phyloP scores from a whole-genome alignment of 2,888 invertebrate species.

The Trimorus sp. region DNA sequence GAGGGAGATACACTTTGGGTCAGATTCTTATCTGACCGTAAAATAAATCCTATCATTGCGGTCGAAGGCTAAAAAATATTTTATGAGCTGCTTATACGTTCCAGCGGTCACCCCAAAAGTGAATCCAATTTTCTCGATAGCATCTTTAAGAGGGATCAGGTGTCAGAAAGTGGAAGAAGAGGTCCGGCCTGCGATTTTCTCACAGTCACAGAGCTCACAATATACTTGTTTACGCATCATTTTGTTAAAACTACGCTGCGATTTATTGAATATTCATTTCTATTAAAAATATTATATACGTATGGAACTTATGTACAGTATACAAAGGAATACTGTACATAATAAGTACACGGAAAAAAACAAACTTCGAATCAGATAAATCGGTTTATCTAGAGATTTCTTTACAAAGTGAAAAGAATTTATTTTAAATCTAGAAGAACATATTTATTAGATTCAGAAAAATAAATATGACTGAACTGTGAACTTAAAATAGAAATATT shows the following conservation, averaged over 20 bases:
- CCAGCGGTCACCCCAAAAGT: constrained; percentile 80
- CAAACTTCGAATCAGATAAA: too few relatives aligned
- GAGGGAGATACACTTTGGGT: constrained; percentile 58
- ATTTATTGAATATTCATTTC: constrained; percentile 23
- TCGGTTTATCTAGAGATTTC: too few relatives aligned
- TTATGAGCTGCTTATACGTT: constrained; percentile 82
- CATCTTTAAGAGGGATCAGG: constrained; percentile 81
- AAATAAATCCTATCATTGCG: constrained; percentile 79
- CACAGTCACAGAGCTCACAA: constrained; percentile 44
- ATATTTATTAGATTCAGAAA: too few relatives aligned
- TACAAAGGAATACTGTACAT: too few relatives aligned
- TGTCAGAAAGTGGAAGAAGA: constrained; percentile 70
- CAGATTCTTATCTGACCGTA: constrained; percentile 79
- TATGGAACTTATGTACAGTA: too few relatives aligned
- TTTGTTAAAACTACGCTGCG: constrained; percentile 16
- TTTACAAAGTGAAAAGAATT: too few relatives aligned
- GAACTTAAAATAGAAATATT: too few relatives aligned
- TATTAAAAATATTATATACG: too few relatives aligned
- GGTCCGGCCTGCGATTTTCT: constrained; percentile 64
- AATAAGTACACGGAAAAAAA: too few relatives aligned
- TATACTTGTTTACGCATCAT: constrained; percentile 48
- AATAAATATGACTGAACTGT: too few relatives aligned
- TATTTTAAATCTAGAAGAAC: too few relatives aligned
- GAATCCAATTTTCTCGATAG: constrained; percentile 81
- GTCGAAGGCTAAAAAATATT: constrained; percentile 79